A percentile compares a stretch with the other conserved stretches of the same genome.
These are phyloP conservation scores for Drosophila prosaltans DNA, from an alignment of 1,140 invertebrate genomes.

Conservation along the genomic window DNA sequence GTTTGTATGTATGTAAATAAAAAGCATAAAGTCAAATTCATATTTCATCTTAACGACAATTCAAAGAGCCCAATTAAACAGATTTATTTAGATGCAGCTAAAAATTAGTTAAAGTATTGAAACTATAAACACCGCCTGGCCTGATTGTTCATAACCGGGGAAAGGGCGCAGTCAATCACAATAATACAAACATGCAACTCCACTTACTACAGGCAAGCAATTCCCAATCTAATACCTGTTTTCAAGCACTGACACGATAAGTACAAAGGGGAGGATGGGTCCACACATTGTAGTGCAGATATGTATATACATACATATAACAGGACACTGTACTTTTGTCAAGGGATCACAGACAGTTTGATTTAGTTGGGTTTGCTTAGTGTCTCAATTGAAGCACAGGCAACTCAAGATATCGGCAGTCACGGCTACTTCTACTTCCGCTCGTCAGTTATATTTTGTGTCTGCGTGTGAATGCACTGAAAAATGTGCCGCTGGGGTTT, in stretches of 20 bases:
- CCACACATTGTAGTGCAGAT: conserved; percentile 3
- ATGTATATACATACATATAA: background rate
- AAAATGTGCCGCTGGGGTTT: conserved; percentile 46
- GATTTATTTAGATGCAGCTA: background rate
- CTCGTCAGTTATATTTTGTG: conserved; percentile 50
- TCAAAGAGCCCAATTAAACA: background rate
- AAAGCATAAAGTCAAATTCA: no score
- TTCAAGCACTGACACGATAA: conserved; percentile 20
- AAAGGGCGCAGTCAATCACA: conserved; percentile 42
- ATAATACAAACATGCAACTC: conserved; percentile 30
- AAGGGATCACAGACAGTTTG: conserved; percentile 37
- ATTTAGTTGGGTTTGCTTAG: conserved; percentile 43
- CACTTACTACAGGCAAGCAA: conserved; percentile 46
- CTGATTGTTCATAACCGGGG: background rate
- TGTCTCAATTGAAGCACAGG: conserved; percentile 63
- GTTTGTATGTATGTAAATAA: no score
- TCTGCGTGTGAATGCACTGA: conserved; percentile 34
- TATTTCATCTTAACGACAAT: background rate
- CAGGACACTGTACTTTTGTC: conserved; percentile 29
- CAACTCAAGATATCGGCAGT: conserved; percentile 29
- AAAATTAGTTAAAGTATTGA: background rate
- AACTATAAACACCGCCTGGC: background rate
- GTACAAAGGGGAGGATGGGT: conserved; percentile 28
- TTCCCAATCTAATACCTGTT: conserved; percentile 47
- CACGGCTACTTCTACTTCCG: conserved; percentile 69